Conservation (phyloP, 2,888 invertebrate genomes). For the Cheilosia vulpina region DNA sequence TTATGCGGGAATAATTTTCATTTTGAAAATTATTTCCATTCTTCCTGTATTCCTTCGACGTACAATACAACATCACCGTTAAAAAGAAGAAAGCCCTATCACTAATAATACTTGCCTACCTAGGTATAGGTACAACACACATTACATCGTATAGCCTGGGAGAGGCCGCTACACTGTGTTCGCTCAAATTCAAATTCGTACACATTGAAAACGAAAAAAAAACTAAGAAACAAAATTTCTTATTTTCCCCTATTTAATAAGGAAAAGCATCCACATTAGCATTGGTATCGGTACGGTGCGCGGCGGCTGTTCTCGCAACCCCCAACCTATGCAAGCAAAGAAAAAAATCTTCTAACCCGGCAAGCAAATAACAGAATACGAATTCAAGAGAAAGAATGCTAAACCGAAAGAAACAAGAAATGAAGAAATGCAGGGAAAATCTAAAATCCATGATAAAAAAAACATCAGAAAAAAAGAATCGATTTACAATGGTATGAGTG, state of each 20-base stretch:
- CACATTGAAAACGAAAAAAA: constrained; percentile 24
- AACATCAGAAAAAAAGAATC: constrained; percentile 48
- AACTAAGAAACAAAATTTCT: constrained; percentile 30
- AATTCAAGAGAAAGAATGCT: constrained; percentile 47
- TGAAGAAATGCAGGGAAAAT: constrained; percentile 38
- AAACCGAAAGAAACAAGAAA: constrained; percentile 36
- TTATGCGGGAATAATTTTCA: neutral
- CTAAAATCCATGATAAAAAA: constrained; percentile 52
- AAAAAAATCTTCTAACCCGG: constrained; percentile 28
- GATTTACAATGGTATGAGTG: constrained; percentile 24
- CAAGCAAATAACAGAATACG: constrained; percentile 62
- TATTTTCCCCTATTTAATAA: constrained; percentile 70
- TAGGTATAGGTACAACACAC: neutral
- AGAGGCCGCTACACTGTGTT: constrained; percentile 8
- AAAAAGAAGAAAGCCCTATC: neutral
- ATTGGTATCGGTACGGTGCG: constrained; percentile 46
- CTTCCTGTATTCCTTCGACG: neutral
- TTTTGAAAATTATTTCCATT: neutral
- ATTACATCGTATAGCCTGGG: neutral
- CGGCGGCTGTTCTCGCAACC: constrained; percentile 18
- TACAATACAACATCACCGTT: neutral
- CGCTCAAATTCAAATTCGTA: constrained; percentile 45
- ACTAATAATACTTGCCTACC: neutral
- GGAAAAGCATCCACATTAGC: constrained; percentile 70
- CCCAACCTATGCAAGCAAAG: constrained; percentile 7